Evolutionary conservation across 2,113 vertebrate genomes (phyloP).

Genomic region (Larimichthys polyactis): DNA sequence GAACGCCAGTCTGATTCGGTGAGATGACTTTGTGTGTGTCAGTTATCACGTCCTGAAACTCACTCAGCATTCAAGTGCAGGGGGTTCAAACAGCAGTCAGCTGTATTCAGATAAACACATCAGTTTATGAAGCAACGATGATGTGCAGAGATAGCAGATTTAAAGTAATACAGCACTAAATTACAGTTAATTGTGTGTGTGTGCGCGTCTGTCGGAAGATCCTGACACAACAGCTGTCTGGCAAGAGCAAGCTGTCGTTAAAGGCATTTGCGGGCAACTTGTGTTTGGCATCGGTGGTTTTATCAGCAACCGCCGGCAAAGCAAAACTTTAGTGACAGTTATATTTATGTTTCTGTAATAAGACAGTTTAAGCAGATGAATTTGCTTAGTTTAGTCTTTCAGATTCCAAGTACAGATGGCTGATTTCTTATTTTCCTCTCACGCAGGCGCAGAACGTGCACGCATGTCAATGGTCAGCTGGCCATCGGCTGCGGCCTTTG

Average conservation of each 20-base stretch:
- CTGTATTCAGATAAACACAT: neutral
- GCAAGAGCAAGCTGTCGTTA: neutral
- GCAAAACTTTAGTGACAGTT: neutral
- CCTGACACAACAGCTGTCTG: neutral
- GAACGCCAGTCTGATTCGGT: slow-evolving; percentile 5
- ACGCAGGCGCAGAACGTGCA: neutral
- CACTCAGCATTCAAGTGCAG: neutral
- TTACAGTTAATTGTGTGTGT: neutral
- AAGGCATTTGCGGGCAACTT: too few species aligned
- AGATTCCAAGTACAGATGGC: slow-evolving; percentile 8
- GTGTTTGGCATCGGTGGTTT: neutral
- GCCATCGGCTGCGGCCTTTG: slow-evolving; percentile 9
- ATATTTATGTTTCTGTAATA: neutral
- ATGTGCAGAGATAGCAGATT: neutral
- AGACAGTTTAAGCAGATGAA: neutral
- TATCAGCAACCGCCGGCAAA: neutral
- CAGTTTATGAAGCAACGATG: neutral
- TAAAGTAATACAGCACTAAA: neutral
- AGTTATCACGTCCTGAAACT: slow-evolving; percentile 33
- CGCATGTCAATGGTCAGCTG: slow-evolving; percentile 6
- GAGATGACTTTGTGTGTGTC: neutral
- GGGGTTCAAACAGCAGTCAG: neutral
- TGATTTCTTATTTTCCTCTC: slow-evolving; percentile 35
- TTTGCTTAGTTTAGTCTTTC: neutral
- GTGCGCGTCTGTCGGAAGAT: neutral